A percentile compares a stretch with the other conserved stretches of the same genome.
phyloP scores from a whole-genome alignment of 2,888 invertebrate genomes.

The Homarus gammarus region DNA sequence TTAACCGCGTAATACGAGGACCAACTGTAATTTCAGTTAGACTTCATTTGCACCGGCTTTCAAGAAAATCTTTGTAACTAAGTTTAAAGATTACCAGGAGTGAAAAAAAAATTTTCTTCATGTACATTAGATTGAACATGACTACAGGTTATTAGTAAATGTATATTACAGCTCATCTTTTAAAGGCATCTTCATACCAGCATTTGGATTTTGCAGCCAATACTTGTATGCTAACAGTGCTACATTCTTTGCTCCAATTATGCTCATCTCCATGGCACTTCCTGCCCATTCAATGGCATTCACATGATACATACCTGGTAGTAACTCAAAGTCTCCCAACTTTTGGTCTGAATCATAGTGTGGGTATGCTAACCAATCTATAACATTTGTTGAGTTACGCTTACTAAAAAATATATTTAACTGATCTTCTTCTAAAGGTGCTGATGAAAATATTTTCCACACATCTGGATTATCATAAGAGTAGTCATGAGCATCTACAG shows the following conservation, averaged over 20 bases:
- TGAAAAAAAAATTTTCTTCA: no score
- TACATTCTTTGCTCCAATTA: slow-evolving; percentile 83
- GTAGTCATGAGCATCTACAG: slow-evolving; percentile 76
- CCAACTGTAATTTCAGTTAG: no score
- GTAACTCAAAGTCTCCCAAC: slow-evolving; percentile 81
- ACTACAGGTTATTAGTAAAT: no score
- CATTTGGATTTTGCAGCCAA: slow-evolving; percentile 72
- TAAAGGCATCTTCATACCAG: slow-evolving; percentile 11
- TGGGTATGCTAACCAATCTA: slow-evolving; percentile 83
- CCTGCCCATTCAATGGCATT: slow-evolving; percentile 85
- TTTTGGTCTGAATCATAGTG: slow-evolving; percentile 79
- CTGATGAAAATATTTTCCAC: slow-evolving; percentile 83
- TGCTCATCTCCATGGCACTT: slow-evolving; percentile 86
- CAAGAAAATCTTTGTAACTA: no score
- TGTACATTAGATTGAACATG: no score
- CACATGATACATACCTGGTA: slow-evolving; percentile 82
- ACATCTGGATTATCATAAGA: slow-evolving; percentile 78
- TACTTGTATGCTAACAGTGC: slow-evolving; percentile 82
- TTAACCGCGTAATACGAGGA: no score
- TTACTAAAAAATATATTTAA: slow-evolving; percentile 81
- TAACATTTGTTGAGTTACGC: slow-evolving; percentile 78
- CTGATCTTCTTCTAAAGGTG: slow-evolving; percentile 79
- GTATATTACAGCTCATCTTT: slow-evolving; percentile 69
- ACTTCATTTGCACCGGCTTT: no score
- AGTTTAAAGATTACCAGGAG: no score